A percentile compares a stretch with the other conserved stretches of the same genome.
These are phyloP conservation scores for Chionodraco myersi DNA, from an alignment of 2,113 vertebrate genomes.

Conservation along the genomic window DNA sequence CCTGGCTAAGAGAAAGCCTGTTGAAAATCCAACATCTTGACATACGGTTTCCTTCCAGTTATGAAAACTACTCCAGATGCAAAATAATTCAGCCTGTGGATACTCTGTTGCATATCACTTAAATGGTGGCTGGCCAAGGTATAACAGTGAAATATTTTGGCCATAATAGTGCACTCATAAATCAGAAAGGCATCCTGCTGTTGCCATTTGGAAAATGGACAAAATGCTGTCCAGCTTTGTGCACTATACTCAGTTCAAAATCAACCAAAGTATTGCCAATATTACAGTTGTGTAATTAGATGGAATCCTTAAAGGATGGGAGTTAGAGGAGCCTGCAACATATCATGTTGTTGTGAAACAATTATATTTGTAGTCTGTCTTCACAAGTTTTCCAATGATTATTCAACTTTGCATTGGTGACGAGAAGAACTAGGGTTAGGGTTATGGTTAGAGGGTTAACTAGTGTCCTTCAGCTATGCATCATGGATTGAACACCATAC, in stretches of 20 bases:
- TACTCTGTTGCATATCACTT: conserved; percentile 4
- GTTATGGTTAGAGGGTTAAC: too few relatives aligned
- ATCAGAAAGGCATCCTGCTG: too few relatives aligned
- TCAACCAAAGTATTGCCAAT: not conserved
- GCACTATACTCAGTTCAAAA: not conserved
- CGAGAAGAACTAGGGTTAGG: too few relatives aligned
- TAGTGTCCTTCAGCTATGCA: too few relatives aligned
- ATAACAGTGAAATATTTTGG: conserved; percentile 41
- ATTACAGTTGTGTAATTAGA: not conserved
- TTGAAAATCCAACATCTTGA: conserved; percentile 46
- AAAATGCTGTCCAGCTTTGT: too few relatives aligned
- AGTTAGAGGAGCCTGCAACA: not conserved
- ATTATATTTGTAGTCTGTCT: not conserved
- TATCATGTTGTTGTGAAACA: not conserved
- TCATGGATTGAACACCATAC: not conserved
- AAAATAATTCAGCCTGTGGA: conserved; percentile 1
- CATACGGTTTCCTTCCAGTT: conserved; percentile 24
- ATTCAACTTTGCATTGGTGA: not conserved
- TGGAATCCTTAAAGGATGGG: not conserved
- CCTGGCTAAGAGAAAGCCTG: conserved; percentile 38
- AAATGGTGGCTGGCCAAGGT: not conserved
- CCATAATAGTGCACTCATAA: not conserved
- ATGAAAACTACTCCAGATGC: conserved; percentile 40
- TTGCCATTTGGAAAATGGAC: too few relatives aligned
- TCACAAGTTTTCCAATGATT: not conserved